A percentile compares a stretch with the other conserved stretches of the same genome.
These are phyloP conservation scores for Chlamydotis undulata DNA, from an alignment of 2,113 vertebrate species.

Conservation along the genomic window DNA sequence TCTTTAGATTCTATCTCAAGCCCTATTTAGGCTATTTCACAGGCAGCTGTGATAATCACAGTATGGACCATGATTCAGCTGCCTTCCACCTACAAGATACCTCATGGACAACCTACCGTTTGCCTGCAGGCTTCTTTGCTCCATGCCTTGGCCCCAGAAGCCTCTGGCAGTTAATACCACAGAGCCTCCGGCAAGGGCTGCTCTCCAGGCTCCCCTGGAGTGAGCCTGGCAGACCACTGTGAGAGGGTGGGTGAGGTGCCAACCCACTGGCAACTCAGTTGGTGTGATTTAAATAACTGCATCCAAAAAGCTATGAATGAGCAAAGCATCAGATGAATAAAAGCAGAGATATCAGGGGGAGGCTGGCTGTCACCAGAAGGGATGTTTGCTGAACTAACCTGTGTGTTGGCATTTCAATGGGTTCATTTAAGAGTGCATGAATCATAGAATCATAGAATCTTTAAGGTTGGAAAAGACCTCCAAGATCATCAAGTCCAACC, in stretches of 20 bases:
- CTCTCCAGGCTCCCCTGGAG: neutral
- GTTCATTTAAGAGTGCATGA: neutral
- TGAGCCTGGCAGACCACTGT: neutral
- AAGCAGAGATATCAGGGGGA: neutral
- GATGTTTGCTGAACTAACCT: neutral
- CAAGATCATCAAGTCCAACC: no score
- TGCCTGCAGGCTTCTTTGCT: neutral
- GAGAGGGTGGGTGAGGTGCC: neutral
- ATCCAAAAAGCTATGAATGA: neutral
- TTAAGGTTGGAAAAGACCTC: no score
- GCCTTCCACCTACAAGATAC: neutral
- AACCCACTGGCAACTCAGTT: neutral
- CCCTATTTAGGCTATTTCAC: neutral
- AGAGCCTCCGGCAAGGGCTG: neutral
- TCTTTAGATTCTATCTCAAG: neutral
- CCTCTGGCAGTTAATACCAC: neutral
- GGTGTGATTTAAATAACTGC: neutral
- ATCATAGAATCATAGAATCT: neutral
- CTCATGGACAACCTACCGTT: neutral
- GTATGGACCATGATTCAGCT: neutral
- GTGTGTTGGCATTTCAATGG: neutral
- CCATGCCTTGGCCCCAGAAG: neutral
- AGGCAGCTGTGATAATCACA: neutral
- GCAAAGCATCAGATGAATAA: neutral
- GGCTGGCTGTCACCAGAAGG: neutral